Base-by-base conservation (phyloP, 2,113 vertebrate genomes). In the Fukomys damarensis region DNA sequence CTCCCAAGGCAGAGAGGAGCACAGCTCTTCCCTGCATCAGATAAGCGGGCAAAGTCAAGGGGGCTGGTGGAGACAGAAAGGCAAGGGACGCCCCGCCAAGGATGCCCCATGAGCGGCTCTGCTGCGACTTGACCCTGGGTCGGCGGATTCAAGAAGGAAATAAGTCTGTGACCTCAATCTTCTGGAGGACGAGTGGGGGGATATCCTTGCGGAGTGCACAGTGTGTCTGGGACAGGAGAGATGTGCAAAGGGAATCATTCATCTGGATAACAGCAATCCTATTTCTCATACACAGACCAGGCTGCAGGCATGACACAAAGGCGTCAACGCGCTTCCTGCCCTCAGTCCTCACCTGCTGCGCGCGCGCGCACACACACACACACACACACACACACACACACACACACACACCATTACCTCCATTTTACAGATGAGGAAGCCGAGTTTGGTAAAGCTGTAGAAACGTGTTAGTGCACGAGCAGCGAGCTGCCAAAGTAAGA, bases 1-100 rank as follows among this genome's bases (percentile, higher is more conserved):
- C 98, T 98, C 98, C 98, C 97, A 98, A 98, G 98, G 98, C 98
- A 96, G 94, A 96, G 96, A 98, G 97, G 97, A 98, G 98, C 95
- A 86, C 95, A 86, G 97, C 97, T 96, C 98, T 98, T 98, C 98
- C 97, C 97, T 98, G 98, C 98, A 98, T 98, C 97, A 98, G 98
- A 98, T 98, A 98, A 98, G 98, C 97, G 95, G 97, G 80, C 98
- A 93, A 96, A 98, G 98, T 97, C 96, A 92, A 97, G 95, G 58
- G 77, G 95, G 83, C 92, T 80, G 86, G 93, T 94, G 96, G 96
- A 98, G 96, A 96, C 96, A 97, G 94, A 97, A 96, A 95, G 74
- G 84, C 46, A 32, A 49, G 85, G 97, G 97, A 93, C 82, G 90
- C 17, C 17, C 2, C 3, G 32, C 49, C 17, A 43, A 59, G 22